phyloP scores from a whole-genome alignment of 2,113 vertebrate genomes.

The Cettia cetti region DNA sequence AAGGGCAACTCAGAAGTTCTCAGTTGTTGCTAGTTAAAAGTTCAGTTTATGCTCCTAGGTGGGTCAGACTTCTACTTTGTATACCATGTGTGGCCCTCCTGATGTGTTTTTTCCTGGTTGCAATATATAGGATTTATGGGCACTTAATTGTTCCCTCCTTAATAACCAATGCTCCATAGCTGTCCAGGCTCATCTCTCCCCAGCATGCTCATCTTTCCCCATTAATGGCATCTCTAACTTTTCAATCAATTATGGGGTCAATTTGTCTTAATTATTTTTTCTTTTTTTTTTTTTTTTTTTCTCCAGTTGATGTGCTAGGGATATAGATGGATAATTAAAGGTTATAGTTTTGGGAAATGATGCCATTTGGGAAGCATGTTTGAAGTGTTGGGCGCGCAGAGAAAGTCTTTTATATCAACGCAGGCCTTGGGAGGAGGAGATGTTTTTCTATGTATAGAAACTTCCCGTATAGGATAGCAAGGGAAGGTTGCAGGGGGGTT shows the following conservation, averaged over 20 bases:
- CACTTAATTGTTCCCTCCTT: background rate
- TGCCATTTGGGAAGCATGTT: constrained; percentile 40
- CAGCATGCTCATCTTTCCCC: background rate
- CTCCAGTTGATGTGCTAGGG: background rate
- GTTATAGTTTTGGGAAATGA: constrained; percentile 31
- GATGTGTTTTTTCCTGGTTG: background rate
- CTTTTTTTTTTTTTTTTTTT: background rate
- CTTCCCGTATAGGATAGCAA: constrained; percentile 58
- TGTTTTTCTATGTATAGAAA: constrained; percentile 64
- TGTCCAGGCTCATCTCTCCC: background rate
- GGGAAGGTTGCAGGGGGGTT: constrained; percentile 38
- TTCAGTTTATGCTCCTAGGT: background rate
- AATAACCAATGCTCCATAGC: background rate
- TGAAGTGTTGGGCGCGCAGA: background rate
- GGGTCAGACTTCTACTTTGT: background rate
- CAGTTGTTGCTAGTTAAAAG: background rate
- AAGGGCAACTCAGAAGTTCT: background rate
- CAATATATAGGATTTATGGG: background rate
- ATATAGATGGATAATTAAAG: background rate
- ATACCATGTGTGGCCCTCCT: background rate
- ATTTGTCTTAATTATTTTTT: background rate
- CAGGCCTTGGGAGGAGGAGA: constrained; percentile 36
- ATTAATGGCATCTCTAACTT: background rate
- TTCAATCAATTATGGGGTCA: background rate
- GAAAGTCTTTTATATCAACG: constrained; percentile 3